These are phyloP conservation scores for Drosophila atroscutellata DNA, from an alignment of 2,888 invertebrate species.

Conservation along the genomic window DNA sequence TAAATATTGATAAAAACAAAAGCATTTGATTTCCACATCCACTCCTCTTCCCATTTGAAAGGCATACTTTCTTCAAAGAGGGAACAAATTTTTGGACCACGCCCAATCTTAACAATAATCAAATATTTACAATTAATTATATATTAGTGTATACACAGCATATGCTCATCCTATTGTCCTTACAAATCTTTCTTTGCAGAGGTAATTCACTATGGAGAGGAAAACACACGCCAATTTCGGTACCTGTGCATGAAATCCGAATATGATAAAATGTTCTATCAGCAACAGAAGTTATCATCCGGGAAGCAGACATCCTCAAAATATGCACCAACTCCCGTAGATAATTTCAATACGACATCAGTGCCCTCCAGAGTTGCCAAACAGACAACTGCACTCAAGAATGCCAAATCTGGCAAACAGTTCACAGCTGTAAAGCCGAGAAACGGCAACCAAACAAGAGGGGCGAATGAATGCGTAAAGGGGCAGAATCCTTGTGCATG, in stretches of 20 bases:
- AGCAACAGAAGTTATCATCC: conserved; percentile 78
- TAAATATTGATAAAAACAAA: not conserved
- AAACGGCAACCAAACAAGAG: conserved; percentile 13
- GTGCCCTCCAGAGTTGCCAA: conserved; percentile 28
- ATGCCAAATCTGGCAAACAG: conserved; percentile 39
- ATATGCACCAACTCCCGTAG: conserved; percentile 17
- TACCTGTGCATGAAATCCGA: conserved; percentile 85
- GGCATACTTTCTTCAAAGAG: not conserved
- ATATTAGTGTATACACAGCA: not conserved
- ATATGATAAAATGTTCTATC: conserved; percentile 84
- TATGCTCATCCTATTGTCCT: not conserved
- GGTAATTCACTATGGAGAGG: conserved; percentile 83
- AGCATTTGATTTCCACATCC: not conserved
- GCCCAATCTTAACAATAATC: too few species aligned
- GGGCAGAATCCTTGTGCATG: conserved; percentile 55
- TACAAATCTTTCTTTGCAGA: conserved; percentile 54
- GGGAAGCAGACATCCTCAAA: conserved; percentile 41
- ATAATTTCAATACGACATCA: conserved; percentile 10
- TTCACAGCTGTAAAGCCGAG: conserved; percentile 24
- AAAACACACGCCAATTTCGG: conserved; percentile 83
- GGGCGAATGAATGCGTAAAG: conserved; percentile 27
- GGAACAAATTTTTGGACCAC: not conserved
- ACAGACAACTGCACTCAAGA: conserved; percentile 24
- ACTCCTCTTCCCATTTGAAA: not conserved
- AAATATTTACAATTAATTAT: not conserved